Base-by-base conservation (phyloP, 2,888 invertebrate genomes). In the Ichneumoninae sp. region DNA sequence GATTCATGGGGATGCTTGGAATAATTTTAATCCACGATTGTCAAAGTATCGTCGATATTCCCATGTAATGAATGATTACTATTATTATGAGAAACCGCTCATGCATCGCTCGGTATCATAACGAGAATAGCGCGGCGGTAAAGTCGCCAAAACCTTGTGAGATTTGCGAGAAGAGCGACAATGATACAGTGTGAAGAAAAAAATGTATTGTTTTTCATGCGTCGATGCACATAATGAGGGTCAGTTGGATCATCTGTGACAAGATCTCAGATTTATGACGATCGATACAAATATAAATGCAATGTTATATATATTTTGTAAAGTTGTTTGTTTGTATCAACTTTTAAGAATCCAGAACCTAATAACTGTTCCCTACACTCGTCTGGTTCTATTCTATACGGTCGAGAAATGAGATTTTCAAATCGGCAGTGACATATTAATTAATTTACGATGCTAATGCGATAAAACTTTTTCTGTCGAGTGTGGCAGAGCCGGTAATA, bases 71-170 rank as follows among this genome's bases (percentile, higher is more conserved):
- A 57, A 74, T 68, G 22, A 74, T 68, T 36, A 77, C 57, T 36
- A 57, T 68, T 65, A 30, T 71, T 54, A 70, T 70, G n/a, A 52
- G 36, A 36, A 80, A 84, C 72, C 47, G 69, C 80, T 72, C 85
- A 82, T 85, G 85, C 85, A 68, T 66, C 57, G 69, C 82, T 76
- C 82, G 65, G 68, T 76, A 77, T 68, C 69, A 60, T 74, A 22
- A 60, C 36, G 68, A 80, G 74, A 68, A 47, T 74, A 22, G 57
- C 74, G 26, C 57, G 60, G 68, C 36, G 10, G 22, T 68, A 47
- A 30, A 30, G 44, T 57, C 6, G 68, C 60, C 57, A n/a, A 65
- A 77, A 66, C 47, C 7, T 72, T 50, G 47, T 57, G 26, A 57
- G 57, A 72, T 62, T 74, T 80, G 36, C 68, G 57, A 54, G 40